Evolutionary conservation across 2,888 invertebrate species (phyloP), one percentile per base, ranked within the genome.

Genomic region (Cephus sareptanus): DNA sequence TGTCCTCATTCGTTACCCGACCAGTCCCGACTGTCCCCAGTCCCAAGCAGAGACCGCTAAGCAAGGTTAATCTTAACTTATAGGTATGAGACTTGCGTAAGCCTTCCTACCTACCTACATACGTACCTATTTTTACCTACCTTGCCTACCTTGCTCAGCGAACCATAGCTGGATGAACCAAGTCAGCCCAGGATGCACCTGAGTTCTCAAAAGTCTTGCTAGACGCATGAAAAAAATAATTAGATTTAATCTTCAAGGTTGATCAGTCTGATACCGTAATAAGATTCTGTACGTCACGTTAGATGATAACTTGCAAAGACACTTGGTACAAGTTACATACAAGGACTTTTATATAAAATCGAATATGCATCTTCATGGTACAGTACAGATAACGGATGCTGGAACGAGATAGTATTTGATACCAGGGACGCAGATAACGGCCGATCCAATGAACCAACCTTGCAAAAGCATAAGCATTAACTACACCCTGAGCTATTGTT

Each of bases 11-110:
- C 89, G 89, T 90, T 88, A 89, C 81, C 78, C 81, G 79, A 81
- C 84, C 79, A 79, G 81, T 84, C 81, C 83, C 83, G 81, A 82
- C 77, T 81, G 77, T 77, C 76, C 56, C 75, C 76, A 78, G 78
- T 77, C 74, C 81, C 78, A 34, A 73, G 74, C 80, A 77, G 82
- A 79, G 83, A 82, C 82, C 83, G 87, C 87, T 88, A 87, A 90
- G 89, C 89, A 88, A 90, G 88, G 89, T 89, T 90, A 90, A 89
- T 90, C 90, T 90, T 87, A 88, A 90, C 88, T 88, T 89, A 89
- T 88, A 86, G 88, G 84, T 83, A 86, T 86, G 83, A 83, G 76
- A 85, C 87, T 89, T 89, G 87, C 89, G 87, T 86, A 88, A 89
- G 85, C 85, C 81, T 81, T 77, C 79, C 80, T 68, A 40, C 76